phyloP scores from a whole-genome alignment of 2,797 vertebrate species.

The Sciaenops ocellatus region DNA sequence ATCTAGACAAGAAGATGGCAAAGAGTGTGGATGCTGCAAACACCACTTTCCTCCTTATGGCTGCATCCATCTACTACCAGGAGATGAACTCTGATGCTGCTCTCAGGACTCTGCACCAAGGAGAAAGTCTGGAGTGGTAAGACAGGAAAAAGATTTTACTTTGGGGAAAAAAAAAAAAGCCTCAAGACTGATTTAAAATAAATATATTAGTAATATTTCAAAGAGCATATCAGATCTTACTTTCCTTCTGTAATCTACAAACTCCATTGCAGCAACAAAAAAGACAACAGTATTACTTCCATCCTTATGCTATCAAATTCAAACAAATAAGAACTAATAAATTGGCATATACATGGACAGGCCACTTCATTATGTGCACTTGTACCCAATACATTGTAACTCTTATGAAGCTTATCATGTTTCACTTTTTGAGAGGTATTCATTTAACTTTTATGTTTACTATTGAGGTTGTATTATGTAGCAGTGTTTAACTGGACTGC shows the following conservation, averaged over 20 bases:
- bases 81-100: conserved; percentile 91
- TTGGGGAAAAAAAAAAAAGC: not conserved
- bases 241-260: not conserved
- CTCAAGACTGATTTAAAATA: not conserved
- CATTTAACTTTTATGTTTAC: no score
- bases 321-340: not conserved
- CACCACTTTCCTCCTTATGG: conserved; percentile 95
- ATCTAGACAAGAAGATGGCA: conserved; percentile 94
- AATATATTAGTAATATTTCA: not conserved
- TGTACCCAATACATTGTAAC: no score
- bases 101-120: conserved; percentile 92
- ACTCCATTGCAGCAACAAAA: not conserved
- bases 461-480: no score
- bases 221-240: no score
- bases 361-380: no score
- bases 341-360: not conserved
- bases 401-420: no score
- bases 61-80: conserved; percentile 93
- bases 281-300: not conserved
- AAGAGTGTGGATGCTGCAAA: conserved; percentile 93
- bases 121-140: conserved; percentile 95
- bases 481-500: no score
- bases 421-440: no score
- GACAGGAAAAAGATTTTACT: conserved; percentile 25
- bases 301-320: not conserved